A percentile compares a stretch with the other conserved stretches of the same genome.
phyloP scores from a whole-genome alignment of 2,797 vertebrate genomes.

The Chiroxiphia lanceolata region DNA sequence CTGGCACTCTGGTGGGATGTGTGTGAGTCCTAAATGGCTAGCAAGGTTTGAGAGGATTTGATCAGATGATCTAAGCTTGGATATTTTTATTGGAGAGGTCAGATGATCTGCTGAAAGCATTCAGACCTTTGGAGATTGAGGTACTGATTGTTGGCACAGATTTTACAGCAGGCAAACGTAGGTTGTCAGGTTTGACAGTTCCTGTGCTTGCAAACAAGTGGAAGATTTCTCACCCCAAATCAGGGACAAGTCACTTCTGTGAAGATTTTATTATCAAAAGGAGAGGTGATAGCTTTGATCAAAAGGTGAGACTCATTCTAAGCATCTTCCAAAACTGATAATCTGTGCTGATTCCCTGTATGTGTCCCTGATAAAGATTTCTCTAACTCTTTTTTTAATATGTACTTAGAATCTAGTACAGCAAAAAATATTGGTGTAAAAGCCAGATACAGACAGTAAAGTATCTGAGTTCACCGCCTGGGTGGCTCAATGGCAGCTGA shows the following conservation, averaged over 20 bases:
- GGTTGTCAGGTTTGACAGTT: not conserved
- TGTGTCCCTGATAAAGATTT: not conserved
- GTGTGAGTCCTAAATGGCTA: not conserved
- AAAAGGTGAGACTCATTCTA: not conserved
- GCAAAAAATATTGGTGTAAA: not conserved
- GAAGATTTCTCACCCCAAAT: not conserved
- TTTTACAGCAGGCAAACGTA: not conserved
- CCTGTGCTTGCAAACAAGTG: not conserved
- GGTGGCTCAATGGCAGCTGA: not conserved
- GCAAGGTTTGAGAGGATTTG: slow-evolving; percentile 23
- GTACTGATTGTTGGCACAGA: not conserved
- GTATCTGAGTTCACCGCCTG: not conserved
- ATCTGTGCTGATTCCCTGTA: not conserved
- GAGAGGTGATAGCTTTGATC: not conserved
- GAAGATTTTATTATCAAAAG: not conserved
- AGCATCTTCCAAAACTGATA: not conserved
- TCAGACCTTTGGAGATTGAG: not conserved
- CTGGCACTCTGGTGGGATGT: not conserved
- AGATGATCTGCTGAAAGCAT: slow-evolving; percentile 8
- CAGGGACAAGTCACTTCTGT: not conserved
- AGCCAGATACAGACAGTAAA: not conserved
- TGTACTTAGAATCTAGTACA: not conserved
- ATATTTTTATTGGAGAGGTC: slow-evolving; percentile 1
- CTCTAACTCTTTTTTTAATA: not conserved
- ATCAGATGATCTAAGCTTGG: slow-evolving; percentile 18